Conservation (phyloP, 2,797 vertebrate species). For the Gorsachius magnificus region DNA sequence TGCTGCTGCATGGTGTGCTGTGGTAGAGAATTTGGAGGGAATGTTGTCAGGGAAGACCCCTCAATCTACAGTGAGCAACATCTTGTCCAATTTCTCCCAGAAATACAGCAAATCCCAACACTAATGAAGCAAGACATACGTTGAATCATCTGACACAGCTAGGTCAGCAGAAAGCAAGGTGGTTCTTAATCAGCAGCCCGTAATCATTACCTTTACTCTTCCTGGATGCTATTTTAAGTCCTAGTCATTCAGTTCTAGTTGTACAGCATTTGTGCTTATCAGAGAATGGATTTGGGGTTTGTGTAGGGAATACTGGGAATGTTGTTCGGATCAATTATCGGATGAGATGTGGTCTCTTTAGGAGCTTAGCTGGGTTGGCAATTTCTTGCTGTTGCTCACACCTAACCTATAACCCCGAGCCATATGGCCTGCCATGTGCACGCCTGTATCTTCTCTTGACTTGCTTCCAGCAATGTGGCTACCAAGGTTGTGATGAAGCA, state of each 20-base stretch:
- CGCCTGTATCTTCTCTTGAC: not conserved
- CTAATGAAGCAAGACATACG: not conserved
- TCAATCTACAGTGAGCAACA: not conserved
- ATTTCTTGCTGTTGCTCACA: not conserved
- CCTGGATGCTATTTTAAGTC: not conserved
- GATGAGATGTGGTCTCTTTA: not conserved
- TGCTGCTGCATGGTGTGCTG: not conserved
- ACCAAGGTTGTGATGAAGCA: not conserved
- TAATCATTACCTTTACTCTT: not conserved
- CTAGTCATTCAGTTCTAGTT: not conserved
- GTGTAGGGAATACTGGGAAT: not conserved
- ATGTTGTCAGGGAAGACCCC: not conserved
- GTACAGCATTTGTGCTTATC: not conserved
- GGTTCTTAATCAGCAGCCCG: not conserved
- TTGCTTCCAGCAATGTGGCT: conserved; percentile 19
- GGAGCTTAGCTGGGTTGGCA: not conserved
- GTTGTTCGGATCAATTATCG: not conserved
- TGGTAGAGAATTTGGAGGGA: not conserved
- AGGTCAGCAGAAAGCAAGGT: not conserved
- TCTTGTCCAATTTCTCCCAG: not conserved
- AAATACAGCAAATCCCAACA: not conserved
- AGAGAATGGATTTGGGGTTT: not conserved
- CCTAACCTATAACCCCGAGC: not conserved
- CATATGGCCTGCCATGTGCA: conserved; percentile 28
- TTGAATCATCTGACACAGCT: not conserved